Percentiles rank a stretch among this genome's conserved stretches.
phyloP scores from a whole-genome alignment of 2,113 vertebrate species.

The Pao palembangensis region DNA sequence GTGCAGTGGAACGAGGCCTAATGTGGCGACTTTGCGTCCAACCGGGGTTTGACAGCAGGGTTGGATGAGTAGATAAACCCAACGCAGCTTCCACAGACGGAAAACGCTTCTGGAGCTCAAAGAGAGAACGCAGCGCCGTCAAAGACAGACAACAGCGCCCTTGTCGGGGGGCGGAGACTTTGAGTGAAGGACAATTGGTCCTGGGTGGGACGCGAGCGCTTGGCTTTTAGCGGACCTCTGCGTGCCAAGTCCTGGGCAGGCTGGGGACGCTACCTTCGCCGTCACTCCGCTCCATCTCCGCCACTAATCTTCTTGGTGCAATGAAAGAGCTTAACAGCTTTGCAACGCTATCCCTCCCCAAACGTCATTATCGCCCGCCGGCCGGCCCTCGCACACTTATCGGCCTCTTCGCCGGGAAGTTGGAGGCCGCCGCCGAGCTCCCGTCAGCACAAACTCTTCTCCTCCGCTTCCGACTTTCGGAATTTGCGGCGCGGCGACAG shows the following conservation, averaged over 20 bases:
- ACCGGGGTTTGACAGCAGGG: slow-evolving; percentile 46
- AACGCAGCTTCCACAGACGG: slow-evolving; percentile 37
- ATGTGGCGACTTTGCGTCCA: slow-evolving; percentile 49
- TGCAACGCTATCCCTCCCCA: slow-evolving; percentile 75
- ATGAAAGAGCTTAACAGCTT: slow-evolving; percentile 78
- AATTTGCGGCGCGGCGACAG: slow-evolving; percentile 2
- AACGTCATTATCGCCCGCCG: slow-evolving; percentile 74
- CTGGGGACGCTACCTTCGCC: slow-evolving; percentile 73
- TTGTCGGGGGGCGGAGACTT: slow-evolving; percentile 71
- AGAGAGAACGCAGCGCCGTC: slow-evolving; percentile 30
- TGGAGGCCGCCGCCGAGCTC: slow-evolving; percentile 48
- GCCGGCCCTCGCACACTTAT: slow-evolving; percentile 59
- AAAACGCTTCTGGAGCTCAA: slow-evolving; percentile 1
- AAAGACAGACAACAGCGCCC: slow-evolving; percentile 53
- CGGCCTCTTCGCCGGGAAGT: slow-evolving; percentile 64
- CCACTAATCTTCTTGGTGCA: slow-evolving; percentile 75
- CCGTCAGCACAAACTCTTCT: slow-evolving; percentile 18
- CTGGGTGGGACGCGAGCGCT: slow-evolving; percentile 73
- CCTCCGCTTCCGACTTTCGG: not conserved
- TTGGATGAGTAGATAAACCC: slow-evolving; percentile 61
- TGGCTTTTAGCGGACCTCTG: slow-evolving; percentile 72
- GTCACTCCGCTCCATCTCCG: slow-evolving; percentile 76
- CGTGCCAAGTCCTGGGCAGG: slow-evolving; percentile 71
- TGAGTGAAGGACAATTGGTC: slow-evolving; percentile 76
- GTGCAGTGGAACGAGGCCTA: slow-evolving; percentile 58